Evolutionary conservation across 2,113 vertebrate genomes (phyloP).

Genomic region (Larimichthys crocea): DNA sequence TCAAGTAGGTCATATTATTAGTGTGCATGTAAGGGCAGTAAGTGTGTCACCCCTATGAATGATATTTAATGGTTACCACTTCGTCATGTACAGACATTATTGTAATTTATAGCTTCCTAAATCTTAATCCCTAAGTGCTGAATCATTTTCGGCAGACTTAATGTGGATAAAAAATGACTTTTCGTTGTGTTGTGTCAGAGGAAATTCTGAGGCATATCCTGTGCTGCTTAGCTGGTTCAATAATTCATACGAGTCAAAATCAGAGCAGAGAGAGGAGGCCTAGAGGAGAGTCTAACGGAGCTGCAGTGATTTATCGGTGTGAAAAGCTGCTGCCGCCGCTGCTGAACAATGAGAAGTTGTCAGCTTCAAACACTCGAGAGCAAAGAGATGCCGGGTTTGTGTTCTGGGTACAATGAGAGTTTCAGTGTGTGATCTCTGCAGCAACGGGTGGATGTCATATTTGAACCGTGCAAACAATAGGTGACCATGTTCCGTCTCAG

Average conservation of each 20-base stretch:
- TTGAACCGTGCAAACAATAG: slow-evolving; percentile 20
- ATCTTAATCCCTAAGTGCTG: neutral
- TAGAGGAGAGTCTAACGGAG: slow-evolving; percentile 15
- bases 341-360: slow-evolving; percentile 37
- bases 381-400: slow-evolving; percentile 43
- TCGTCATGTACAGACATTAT: neutral
- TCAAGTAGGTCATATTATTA: slow-evolving; percentile 10
- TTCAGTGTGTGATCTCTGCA: slow-evolving; percentile 15
- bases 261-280: slow-evolving; percentile 22
- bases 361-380: slow-evolving; percentile 29
- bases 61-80: neutral
- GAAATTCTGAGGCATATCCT: slow-evolving; percentile 10
- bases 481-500: neutral
- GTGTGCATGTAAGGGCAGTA: neutral
- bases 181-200: slow-evolving; percentile 26
- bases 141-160: neutral
- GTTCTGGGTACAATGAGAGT: slow-evolving; percentile 23
- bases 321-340: slow-evolving; percentile 43
- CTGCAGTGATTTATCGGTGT: slow-evolving; percentile 41
- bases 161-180: neutral
- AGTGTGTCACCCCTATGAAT: neutral
- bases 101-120: slow-evolving; percentile 1
- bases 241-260: slow-evolving; percentile 28
- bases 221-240: slow-evolving; percentile 30
- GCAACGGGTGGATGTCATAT: slow-evolving; percentile 17